Base-by-base conservation (phyloP, 53 echinoderm and acorn worm genomes). In the Henricia sp. region DNA sequence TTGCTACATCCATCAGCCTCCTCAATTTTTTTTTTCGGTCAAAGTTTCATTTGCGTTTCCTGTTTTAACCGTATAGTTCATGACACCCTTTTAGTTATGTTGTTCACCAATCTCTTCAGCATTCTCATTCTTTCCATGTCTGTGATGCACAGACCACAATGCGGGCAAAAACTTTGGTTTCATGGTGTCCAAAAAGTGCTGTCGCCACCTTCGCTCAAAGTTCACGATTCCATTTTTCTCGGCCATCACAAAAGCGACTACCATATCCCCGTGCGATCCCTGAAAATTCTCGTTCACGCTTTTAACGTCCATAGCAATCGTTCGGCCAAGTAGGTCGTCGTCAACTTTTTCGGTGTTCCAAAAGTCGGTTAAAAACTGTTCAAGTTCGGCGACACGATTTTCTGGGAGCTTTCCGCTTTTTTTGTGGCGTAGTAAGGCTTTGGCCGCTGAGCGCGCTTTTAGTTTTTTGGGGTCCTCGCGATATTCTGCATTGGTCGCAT, bases 131-230 rank as follows among this genome's bases (percentile, higher is more conserved):
- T n/a, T 89, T 25, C 88, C 91, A 36, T 99, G 94, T 53, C 84
- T 60, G 60, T 99, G 95, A 67, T 95, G 88, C n/a, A 99, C 87
- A 24, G 99, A 99, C 99, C 99, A 99, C 25, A 97, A 50, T 12
- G 74, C 86, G 2, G 99, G 99, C 71, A 99, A 43, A 67, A 80
- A 95, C 44, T 85, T 48, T 1, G 99, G 99, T 35, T 95, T 54
- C 95, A 95, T 95, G 1, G 38, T 86, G 3, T 86, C 68, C 30
- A 99, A 56, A 77, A 99, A 99, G 37, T 99, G 82, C 65, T 78
- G 76, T 38, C 99, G 63, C 99, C 99, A 99, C 60, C 68, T 67
- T 67, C 72, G 90, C 82, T 99, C 95, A 92, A 99, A 99, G 26
- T 87, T 71, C 39, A 52, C 54, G n/a, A 95, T 56, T 16, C 94